These are phyloP conservation scores for Caiman crocodilus DNA, from an alignment of 2,797 vertebrate genomes.

Conservation along the genomic window DNA sequence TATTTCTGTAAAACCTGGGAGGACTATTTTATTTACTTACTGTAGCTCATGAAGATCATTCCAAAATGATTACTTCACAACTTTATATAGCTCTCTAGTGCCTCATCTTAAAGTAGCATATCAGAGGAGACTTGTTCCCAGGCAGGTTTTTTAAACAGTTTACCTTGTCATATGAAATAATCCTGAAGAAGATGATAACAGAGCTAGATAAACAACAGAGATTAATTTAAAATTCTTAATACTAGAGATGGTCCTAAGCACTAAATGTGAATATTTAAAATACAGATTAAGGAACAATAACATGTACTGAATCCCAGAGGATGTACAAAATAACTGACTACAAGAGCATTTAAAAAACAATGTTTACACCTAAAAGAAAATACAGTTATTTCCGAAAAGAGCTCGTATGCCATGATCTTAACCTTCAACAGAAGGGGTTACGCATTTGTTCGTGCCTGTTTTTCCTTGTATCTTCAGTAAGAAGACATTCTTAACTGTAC, in stretches of 20 bases:
- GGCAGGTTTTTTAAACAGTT: background rate
- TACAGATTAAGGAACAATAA: background rate
- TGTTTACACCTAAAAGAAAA: background rate
- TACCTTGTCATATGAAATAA: background rate
- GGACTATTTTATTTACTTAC: background rate
- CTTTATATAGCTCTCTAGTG: rapidly evolving
- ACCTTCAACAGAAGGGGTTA: conserved; percentile 39
- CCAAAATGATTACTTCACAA: background rate
- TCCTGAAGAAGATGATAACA: background rate
- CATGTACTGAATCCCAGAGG: background rate
- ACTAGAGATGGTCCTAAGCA: background rate
- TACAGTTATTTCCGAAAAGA: background rate
- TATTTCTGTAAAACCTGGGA: background rate
- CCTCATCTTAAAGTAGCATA: background rate
- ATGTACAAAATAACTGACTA: background rate
- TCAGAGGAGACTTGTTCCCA: background rate
- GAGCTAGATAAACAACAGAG: background rate
- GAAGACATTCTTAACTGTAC: conserved; percentile 53
- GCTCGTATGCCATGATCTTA: background rate
- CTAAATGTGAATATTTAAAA: background rate
- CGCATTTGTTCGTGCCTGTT: conserved; percentile 6
- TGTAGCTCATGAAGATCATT: background rate
- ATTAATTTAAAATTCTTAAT: background rate
- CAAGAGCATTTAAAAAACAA: background rate
- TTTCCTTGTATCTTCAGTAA: conserved; percentile 35